Evolutionary conservation across 2,113 vertebrate genomes (phyloP), one percentile per base, ranked within the genome.

Genomic region (Motacilla tschutschensis): DNA sequence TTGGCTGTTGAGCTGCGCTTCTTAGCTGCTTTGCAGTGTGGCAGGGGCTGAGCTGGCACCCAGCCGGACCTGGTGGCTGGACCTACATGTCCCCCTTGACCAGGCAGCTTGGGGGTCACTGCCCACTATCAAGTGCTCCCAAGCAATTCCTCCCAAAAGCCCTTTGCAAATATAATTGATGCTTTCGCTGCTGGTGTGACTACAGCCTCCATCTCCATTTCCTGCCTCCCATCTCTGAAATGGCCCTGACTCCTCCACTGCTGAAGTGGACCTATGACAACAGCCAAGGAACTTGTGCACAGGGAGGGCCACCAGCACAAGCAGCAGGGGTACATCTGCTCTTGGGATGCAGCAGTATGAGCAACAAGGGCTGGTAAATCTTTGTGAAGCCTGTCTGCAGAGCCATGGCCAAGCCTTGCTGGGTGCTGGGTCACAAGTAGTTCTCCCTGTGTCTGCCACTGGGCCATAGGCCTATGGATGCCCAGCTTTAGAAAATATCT

Each of bases 1-100:
- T 38, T 2, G 4, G 36, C 40, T 64, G 36, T 38, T 47, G 53
- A 51, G 17, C 44, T 79, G n/a, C 66, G 47, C 24, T 48, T 66
- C 47, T 65, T 10, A 8, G 29, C 26, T 0, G 0, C 29, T 25
- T 10, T 14, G 36, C 41, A 59, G 81, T 60, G 29, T 0, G 19
- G 36, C 54, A 59, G 54, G 5, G 24, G 15, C 24, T 15, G 51
- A 14, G 33, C 63, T 67, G 54, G 74, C 26, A 41, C 12, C 25
- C 44, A 24, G n/a, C 0, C 10, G 24, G 50, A 55, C 24, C n/a
- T 28, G 58, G 17, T 0, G 5, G 35, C 62, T 57, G 51, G 60
- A 78, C 43, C 12, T 24, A 24, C 28, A 8, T 10, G 12, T 38
- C 8, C 17, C 41, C 22, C 40, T 63, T 40, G 40, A 43, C 14